Percentiles rank a stretch among this genome's conserved stretches.
Evolutionary conservation across 1,140 invertebrate species (phyloP).

Genomic region (Melanaphis sacchari): DNA sequence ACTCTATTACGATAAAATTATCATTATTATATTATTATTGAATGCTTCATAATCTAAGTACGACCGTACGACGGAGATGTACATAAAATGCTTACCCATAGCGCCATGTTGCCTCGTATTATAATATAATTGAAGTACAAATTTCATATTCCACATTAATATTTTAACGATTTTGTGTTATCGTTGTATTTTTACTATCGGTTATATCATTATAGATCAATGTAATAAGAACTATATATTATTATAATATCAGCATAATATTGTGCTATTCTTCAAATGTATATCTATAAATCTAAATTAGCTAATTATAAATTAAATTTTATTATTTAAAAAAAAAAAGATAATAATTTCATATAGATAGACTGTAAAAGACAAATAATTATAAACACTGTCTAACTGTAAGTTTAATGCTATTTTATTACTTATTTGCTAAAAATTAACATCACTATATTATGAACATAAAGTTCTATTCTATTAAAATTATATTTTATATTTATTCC

Average conservation of each 20-base stretch:
- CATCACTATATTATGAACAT: too few species aligned
- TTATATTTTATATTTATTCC: too few species aligned
- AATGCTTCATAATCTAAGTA: too few species aligned
- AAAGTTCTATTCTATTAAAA: too few species aligned
- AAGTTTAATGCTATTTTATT: too few species aligned
- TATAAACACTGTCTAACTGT: too few species aligned
- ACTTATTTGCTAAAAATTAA: too few species aligned
- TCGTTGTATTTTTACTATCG: not conserved
- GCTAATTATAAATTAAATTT: not conserved
- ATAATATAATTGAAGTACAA: not conserved
- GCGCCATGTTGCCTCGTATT: not conserved
- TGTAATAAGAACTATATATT: not conserved
- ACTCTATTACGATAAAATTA: too few species aligned
- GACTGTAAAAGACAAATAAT: too few species aligned
- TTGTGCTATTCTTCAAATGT: not conserved
- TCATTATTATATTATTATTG: too few species aligned
- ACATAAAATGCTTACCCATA: not conserved
- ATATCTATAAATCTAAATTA: not conserved
- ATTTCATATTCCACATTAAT: not conserved
- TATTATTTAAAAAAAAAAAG: too few species aligned
- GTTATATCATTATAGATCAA: not conserved
- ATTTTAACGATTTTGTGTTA: not conserved
- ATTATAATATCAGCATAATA: not conserved
- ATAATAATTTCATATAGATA: too few species aligned
- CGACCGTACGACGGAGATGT: not conserved